Evolutionary conservation across 2,888 invertebrate species (phyloP), one percentile per base, ranked within the genome.

Genomic region (Aquatica leii): DNA sequence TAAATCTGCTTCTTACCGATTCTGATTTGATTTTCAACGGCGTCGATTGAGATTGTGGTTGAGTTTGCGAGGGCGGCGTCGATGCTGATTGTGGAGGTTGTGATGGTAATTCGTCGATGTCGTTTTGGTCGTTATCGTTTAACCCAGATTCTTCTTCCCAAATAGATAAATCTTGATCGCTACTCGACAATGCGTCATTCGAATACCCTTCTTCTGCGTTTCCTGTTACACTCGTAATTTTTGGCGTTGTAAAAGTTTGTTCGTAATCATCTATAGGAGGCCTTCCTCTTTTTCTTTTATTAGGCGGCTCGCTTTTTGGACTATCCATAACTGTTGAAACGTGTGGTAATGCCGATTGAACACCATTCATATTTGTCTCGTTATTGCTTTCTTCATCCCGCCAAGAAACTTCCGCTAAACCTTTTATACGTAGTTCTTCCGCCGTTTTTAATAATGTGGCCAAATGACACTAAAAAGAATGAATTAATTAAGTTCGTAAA

Each of bases 401-500:
- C 91, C 94, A 94, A 70, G 94, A 92, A 11, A 95, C 93, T 80
- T 95, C 94, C 51, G 95, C 94, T 55, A 95, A 84, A 0, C 95
- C 96, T 82, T 96, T 96, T 75, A 96, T 94, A 79, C 93, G 89
- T 17, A 96, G 85, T 80, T 95, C 94, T 81, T 96, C 95, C 0
- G 96, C 96, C 55, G 95, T 95, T 84, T 95, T 95, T 75, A 96
- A 82, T 63, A 96, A 83, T 17, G 94, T 93, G 18, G 94, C 91
- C 71, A 96, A 82, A 78, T 94, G 93, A 65, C 93, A 92, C 94
- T 95, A 83, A 15, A 84, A 84, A 69, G 14, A 51, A 14, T 14
- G 15, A 12, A 17, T 4, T 24, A 24, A 24, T 24, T 24, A 24
- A 24, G n/a, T n/a, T n/a, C n/a, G n/a, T n/a, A n/a, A n/a, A n/a